Conservation (phyloP, 1,140 invertebrate genomes). For the Thereuonema tuberculata region DNA sequence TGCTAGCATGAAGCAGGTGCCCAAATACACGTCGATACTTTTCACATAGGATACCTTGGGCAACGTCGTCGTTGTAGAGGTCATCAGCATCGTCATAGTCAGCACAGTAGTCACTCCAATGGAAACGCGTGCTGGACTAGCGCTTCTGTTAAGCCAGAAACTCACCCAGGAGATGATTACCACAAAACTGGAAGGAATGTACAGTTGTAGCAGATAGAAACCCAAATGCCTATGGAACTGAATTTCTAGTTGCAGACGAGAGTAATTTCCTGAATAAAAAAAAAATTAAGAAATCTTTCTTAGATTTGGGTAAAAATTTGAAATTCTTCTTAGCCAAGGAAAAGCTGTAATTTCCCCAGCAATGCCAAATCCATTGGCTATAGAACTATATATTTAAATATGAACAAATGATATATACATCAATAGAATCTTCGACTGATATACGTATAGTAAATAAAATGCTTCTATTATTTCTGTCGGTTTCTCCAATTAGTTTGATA, state of each 20-base stretch:
- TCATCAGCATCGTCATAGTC: constrained; percentile 36
- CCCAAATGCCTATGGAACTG: constrained; percentile 23
- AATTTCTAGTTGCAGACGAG: constrained; percentile 4
- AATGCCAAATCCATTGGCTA: too few relatives aligned
- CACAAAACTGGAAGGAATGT: constrained; percentile 27
- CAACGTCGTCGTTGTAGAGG: constrained; percentile 37
- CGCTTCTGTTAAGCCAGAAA: constrained; percentile 23
- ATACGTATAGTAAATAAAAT: too few relatives aligned
- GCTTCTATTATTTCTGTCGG: too few relatives aligned
- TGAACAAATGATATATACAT: too few relatives aligned
- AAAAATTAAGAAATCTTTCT: too few relatives aligned
- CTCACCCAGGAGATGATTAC: constrained; percentile 37
- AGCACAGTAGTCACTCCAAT: constrained; percentile 6
- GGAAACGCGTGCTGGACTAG: constrained; percentile 1
- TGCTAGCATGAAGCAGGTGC: too few relatives aligned
- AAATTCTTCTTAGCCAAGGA: too few relatives aligned
- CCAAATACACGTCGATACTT: constrained; percentile 35
- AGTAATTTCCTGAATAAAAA: constrained; percentile 8
- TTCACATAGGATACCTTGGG: constrained; percentile 38
- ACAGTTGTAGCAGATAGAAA: constrained; percentile 41
- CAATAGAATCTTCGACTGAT: too few relatives aligned
- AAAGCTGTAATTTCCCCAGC: too few relatives aligned
- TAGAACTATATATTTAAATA: too few relatives aligned
- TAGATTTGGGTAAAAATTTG: too few relatives aligned
- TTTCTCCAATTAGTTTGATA: too few relatives aligned